A percentile compares a stretch with the other conserved stretches of the same genome.
Evolutionary conservation across 2,888 invertebrate species (phyloP).

Genomic region (Clitarchus hookeri): DNA sequence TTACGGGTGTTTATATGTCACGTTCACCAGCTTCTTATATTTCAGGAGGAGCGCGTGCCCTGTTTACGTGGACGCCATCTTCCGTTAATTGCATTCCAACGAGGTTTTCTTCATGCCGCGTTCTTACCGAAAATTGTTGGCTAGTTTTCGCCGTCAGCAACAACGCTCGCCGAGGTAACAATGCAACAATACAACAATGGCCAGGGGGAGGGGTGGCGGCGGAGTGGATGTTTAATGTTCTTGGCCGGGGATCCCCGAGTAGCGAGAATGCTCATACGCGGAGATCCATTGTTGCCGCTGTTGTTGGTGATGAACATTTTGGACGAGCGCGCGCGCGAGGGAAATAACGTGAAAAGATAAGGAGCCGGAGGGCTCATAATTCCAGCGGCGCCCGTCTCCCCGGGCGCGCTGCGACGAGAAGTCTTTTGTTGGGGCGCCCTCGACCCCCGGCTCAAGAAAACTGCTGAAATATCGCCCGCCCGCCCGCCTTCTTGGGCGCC

Average conservation of each 20-base stretch:
- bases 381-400: background rate
- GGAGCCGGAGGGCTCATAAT: background rate
- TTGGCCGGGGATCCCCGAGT: background rate
- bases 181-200: background rate
- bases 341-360: conserved; percentile 14
- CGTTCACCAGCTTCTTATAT: too few species aligned
- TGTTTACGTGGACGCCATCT: background rate
- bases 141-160: background rate
- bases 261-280: background rate
- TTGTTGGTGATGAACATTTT: background rate
- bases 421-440: background rate
- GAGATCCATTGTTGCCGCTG: background rate
- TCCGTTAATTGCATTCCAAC: background rate
- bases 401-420: background rate
- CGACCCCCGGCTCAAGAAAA: background rate
- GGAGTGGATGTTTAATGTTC: background rate
- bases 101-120: background rate
- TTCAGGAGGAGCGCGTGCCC: too few species aligned
- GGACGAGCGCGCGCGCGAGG: background rate
- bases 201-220: background rate
- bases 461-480: conserved; percentile 5
- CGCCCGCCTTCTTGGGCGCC: background rate
- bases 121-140: background rate
- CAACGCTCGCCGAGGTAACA: background rate
- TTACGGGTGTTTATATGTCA: too few species aligned